Base-by-base conservation (phyloP, 2,888 invertebrate species). In the Ectemnius cavifrons region DNA sequence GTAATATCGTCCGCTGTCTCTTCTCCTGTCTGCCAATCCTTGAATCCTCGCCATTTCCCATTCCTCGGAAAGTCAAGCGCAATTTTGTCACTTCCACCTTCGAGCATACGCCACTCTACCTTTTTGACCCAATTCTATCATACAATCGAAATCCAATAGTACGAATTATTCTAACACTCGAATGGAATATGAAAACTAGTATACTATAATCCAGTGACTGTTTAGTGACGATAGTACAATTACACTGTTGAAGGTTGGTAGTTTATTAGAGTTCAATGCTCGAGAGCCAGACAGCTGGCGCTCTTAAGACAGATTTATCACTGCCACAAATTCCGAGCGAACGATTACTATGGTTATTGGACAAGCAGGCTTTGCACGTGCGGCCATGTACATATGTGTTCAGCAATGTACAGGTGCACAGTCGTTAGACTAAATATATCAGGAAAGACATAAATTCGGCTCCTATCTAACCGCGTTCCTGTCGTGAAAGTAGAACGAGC, bases 1-100 rank as follows among this genome's bases (percentile, higher is more conserved):
- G 70, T 67, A 65, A 70, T 73, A 73, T 67, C 74, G 73, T 49
- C 62, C 56, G 23, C 8, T 16, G 27, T 58, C 23, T 49, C 57
- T 60, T 14, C 23, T 49, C 37, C 71, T 23, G 62, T 27, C 28
- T 56, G 60, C 16, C 59, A 65, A 63, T 58, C 28, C 37, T 27
- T 65, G 13, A 23, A 23, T 23, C 23, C 23, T 23, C 3, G 23
- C 57, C 20, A 45, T 46, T 18, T 28, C 23, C 23, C 23, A 23
- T 2, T 23, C 3, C 23, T 60, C 59, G 27, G 8, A 11, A 11
- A 37, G 37, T 11, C 37, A 11, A 37, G 11, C 37, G 11, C 37
- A 37, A 8, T 37, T 11, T 11, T 37, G 8, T 1, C 8, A 37
- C 8, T 37, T 37, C 11, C 8, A 37, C 37, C 37, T 6, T 37